These are phyloP conservation scores for Bombus sylvicola DNA, from an alignment of 1,140 invertebrate species.

Conservation along the genomic window DNA sequence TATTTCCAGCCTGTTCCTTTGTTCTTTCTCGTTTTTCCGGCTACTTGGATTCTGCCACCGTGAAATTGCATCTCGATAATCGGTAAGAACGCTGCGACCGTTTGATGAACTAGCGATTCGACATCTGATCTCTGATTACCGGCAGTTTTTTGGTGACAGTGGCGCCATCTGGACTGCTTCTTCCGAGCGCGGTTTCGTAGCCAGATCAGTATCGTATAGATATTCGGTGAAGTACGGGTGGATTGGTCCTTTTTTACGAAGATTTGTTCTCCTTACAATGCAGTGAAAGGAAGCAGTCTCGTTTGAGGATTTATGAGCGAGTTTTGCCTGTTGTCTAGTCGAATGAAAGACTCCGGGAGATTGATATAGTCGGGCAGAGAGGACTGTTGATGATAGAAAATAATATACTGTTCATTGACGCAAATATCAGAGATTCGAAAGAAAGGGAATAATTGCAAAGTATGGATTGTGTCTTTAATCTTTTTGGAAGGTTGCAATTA, in stretches of 20 bases:
- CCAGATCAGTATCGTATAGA: background rate
- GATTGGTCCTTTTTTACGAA: background rate
- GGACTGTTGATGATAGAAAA: background rate
- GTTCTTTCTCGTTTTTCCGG: conserved; percentile 37
- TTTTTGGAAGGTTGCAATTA: background rate
- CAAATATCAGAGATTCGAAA: background rate
- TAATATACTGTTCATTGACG: background rate
- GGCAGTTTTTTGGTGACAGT: conserved; percentile 1
- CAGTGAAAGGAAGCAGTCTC: background rate
- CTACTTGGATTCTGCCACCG: background rate
- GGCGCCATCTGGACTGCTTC: background rate
- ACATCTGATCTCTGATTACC: conserved; percentile 58
- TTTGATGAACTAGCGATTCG: conserved; percentile 30
- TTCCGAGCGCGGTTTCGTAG: background rate
- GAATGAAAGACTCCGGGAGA: background rate
- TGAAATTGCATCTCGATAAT: conserved; percentile 39
- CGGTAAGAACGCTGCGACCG: conserved; percentile 6
- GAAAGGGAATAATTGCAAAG: background rate
- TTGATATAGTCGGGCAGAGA: no score
- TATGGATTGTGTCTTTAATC: background rate
- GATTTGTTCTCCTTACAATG: background rate
- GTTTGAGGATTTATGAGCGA: background rate
- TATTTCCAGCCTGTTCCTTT: background rate
- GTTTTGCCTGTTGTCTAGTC: background rate
- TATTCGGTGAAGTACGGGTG: background rate